phyloP scores from a whole-genome alignment of 2,797 vertebrate species.

The Loris lydekkerianus region DNA sequence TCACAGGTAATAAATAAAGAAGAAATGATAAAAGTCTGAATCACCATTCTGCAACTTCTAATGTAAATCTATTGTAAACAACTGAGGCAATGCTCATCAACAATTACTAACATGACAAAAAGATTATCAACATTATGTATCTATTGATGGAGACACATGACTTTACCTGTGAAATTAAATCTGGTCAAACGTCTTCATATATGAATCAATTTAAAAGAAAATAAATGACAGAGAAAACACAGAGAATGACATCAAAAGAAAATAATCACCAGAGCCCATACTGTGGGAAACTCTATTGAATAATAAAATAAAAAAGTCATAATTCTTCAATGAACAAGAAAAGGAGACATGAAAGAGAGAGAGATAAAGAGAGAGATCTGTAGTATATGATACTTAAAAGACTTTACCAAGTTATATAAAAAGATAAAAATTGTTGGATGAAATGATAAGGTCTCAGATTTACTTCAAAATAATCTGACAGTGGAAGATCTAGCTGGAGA shows the following conservation, averaged over 20 bases:
- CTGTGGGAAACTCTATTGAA: background rate
- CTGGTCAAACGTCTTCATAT: background rate
- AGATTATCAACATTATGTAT: background rate
- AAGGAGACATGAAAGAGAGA: background rate
- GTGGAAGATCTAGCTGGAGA: background rate
- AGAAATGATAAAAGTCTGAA: background rate
- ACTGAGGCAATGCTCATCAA: background rate
- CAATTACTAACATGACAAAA: background rate
- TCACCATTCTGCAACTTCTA: background rate
- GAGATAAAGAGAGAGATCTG: background rate
- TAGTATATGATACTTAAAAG: background rate
- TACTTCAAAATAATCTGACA: background rate
- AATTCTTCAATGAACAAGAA: background rate
- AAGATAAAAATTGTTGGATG: background rate
- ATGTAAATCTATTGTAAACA: background rate
- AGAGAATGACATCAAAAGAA: background rate
- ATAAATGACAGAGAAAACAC: background rate
- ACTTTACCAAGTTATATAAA: background rate
- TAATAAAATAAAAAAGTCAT: background rate
- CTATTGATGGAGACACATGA: background rate
- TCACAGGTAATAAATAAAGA: background rate
- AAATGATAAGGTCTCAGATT: background rate
- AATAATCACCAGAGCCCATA: background rate
- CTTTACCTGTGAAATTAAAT: background rate
- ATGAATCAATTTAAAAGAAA: background rate